Conservation (phyloP, 2,888 invertebrate genomes). For the Falcaria lacertinaria region DNA sequence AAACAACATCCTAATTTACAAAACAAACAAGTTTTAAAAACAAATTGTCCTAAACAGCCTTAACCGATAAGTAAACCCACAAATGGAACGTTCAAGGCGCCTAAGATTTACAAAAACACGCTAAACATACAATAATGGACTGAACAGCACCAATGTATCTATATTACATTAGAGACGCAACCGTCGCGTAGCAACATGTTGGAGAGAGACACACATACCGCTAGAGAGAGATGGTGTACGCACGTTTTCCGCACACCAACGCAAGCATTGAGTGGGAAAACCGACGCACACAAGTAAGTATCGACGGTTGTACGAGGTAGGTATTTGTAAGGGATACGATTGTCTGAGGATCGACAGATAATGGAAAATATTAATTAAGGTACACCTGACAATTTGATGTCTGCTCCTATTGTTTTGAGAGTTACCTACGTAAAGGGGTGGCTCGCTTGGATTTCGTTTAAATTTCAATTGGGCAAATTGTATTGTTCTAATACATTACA, state of each 20-base stretch:
- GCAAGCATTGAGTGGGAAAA: conserved; percentile 19
- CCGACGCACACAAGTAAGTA: conserved; percentile 28
- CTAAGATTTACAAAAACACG: conserved; percentile 46
- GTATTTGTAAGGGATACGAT: conserved; percentile 44
- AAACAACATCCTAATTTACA: not conserved
- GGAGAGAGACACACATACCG: conserved; percentile 21
- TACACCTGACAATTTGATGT: conserved; percentile 33
- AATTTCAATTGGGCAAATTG: not conserved
- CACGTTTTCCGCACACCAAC: conserved; percentile 17
- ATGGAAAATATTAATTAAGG: conserved; percentile 30
- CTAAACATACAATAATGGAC: conserved; percentile 63
- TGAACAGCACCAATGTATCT: conserved; percentile 46
- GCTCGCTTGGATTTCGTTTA: not conserved
- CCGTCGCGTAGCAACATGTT: conserved; percentile 25
- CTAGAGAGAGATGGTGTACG: conserved; percentile 3
- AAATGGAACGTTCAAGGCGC: conserved; percentile 23
- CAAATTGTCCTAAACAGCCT: not conserved
- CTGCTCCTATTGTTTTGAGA: conserved; percentile 28
- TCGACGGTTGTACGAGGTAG: conserved; percentile 23
- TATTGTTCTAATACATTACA: no score
- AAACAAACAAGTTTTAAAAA: not conserved
- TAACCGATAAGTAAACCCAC: conserved; percentile 21
- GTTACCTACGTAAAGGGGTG: conserved; percentile 22
- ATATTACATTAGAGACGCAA: conserved; percentile 37
- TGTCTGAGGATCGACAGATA: conserved; percentile 9